Evolutionary conservation across 2,113 vertebrate genomes (phyloP), one percentile per base, ranked within the genome.

Genomic region (Reinhardtius hippoglossoides): DNA sequence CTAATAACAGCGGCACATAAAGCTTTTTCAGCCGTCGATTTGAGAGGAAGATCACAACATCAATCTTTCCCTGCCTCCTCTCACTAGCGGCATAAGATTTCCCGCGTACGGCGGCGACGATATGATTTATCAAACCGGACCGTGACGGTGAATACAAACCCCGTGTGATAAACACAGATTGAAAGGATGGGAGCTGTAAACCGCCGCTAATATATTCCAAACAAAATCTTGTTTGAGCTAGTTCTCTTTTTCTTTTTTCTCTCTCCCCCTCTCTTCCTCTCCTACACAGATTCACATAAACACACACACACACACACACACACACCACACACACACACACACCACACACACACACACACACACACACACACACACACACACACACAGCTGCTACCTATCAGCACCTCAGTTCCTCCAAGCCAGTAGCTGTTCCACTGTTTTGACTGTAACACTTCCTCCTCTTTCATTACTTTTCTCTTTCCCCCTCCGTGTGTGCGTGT

Each of bases 361-460:
- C 31, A 27, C 27, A 27, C 27, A 31, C 31, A 31, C 31, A 31
- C 31, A 31, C 31, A 84, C 78, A 76, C 81, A 86, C 71, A 86
- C 81, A 86, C 74, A 86, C 85, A 93, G 91, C 92, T 93, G 92
- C 89, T 89, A 88, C 88, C 91, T 89, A 92, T 92, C 92, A 91
- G 83, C 92, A 91, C 90, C 87, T 90, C 88, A 80, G 87, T 89
- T 86, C 85, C 82, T 91, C 75, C 87, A 84, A 89, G 84, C 88
- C 88, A 89, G 89, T 90, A 89, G 92, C 90, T 86, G 86, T 89
- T 93, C 86, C 90, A 88, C 87, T 93, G 89, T 93, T 93, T 91
- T 93, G 92, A 92, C 91, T 93, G 87, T 89, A 87, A 90, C 86
- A 88, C 89, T 92, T 93, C 92, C 92, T 92, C 84, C 81, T 89